Evolutionary conservation across 2,113 vertebrate species (phyloP), one percentile per base, ranked within the genome.

Genomic region (Stercorarius parasiticus): DNA sequence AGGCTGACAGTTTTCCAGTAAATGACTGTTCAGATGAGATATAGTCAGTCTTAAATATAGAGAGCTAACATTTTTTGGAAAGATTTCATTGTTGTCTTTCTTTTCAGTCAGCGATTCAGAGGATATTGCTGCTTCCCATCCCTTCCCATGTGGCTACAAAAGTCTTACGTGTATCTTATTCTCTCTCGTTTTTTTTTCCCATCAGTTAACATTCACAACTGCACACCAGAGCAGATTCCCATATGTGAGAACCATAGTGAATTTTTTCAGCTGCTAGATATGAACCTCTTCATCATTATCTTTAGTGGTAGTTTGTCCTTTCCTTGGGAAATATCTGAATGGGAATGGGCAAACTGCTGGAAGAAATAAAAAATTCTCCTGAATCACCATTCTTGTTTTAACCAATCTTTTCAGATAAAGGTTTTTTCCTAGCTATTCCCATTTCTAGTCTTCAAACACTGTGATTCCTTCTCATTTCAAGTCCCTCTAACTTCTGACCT

Each of bases 1-100:
- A 78, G 32, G 49, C 59, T 92, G 88, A 88, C 62, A 86, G 53
- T 66, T 94, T 95, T 81, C 85, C 92, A 84, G 85, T 88, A 93
- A 95, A 77, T 67, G 79, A 64, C 50, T 70, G 22, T 78, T 95
- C 59, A 74, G 55, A 86, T 86, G 67, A 93, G 47, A 56, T 87
- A 85, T 56, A 76, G 29, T 59, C 53, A 53, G 19, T 73, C 64
- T 90, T 73, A 86, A 87, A 83, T 55, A 30, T 45, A 80, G 88
- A 84, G 40, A 62, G 50, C 50, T 71, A 85, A 50, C 23, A 52
- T 77, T 92, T 92, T 94, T 85, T 71, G 67, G 67, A 83, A 86
- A 67, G 53, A 55, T 78, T 83, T 86, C 23, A 11, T 49, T 34
- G 26, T 83, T 80, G 18, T 14, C 47, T 83, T 79, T 70, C 36